phyloP scores from a whole-genome alignment of 2,797 vertebrate species.

The Pangasius larnaudii region DNA sequence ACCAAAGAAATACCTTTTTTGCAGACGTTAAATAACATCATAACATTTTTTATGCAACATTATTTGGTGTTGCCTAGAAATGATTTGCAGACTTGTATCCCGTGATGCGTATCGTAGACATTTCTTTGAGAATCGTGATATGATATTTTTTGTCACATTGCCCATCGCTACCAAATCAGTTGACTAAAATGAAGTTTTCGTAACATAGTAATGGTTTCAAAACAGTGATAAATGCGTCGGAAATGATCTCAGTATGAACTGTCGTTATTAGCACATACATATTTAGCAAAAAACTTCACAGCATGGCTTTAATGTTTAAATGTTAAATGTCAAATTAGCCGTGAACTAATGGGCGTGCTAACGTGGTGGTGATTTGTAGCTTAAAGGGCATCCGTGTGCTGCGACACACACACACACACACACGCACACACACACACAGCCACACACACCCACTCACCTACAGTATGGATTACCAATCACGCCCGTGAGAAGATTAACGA shows the following conservation, averaged over 20 bases:
- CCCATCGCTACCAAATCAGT: not conserved
- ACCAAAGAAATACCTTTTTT: too few relatives aligned
- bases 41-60: not conserved
- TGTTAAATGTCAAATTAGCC: conserved; percentile 84
- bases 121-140: not conserved
- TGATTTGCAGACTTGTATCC: not conserved
- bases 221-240: too few relatives aligned
- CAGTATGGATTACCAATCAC: conserved; percentile 93
- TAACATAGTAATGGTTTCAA: not conserved
- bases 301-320: conserved; percentile 79
- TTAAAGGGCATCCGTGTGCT: conserved; percentile 80
- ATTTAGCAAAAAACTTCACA: conserved; percentile 11
- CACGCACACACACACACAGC: conserved; percentile 68
- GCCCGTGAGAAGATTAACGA: conserved; percentile 91
- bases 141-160: not conserved
- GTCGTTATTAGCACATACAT: not conserved
- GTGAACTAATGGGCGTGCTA: conserved; percentile 80
- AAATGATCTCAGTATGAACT: not conserved
- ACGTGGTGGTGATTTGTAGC: conserved; percentile 74
- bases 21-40: not conserved
- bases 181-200: not conserved
- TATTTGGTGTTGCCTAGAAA: not conserved
- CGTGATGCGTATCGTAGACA: not conserved
- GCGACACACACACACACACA: conserved; percentile 74
- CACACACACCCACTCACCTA: conserved; percentile 72